Base-by-base conservation (phyloP, 2,797 vertebrate species). In the Natrix natrix region DNA sequence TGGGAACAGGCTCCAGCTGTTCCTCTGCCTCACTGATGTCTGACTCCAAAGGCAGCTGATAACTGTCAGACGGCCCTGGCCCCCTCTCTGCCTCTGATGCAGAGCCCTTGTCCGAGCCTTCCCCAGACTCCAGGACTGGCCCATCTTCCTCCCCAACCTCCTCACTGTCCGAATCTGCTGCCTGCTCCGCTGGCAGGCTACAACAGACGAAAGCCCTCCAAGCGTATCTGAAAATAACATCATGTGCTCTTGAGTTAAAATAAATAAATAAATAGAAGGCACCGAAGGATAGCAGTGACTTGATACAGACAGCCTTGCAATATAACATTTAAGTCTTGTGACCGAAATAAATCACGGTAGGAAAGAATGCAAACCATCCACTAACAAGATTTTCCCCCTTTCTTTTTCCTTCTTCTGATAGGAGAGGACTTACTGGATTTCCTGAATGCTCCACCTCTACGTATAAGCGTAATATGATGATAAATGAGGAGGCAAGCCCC, bases 351-450 rank as follows among this genome's bases (percentile, higher is more conserved):
- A 98, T 98, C 98, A 97, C 96, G 92, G 95, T 97, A 96, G 96
- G 94, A 95, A 96, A 97, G 96, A 97, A 97, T 56, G 83, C 90
- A 96, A 96, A 96, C 96, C 96, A 97, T 98, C 97, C 98, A 95
- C 97, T 97, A 97, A 97, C 98, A 97, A 98, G 96, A 96, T 97
- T 96, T 95, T 96, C 97, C 97, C 0, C 16, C n/a, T n/a, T 32
- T 66, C 13, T 66, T 13, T n/a, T 14, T 63, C 28, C 28, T 14
- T 95, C 93, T 98, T 97, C 95, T 97, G 98, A 97, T 97, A 97
- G 98, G 98, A 98, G 78, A 95, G 97, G 95, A 97, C 97, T 97
- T 98, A 98, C 97, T 97, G 97, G 98, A 98, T 98, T 98, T 97
- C 96, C 97, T 97, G 96, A 59, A 98, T 95, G 97, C 97, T 96